Evolutionary conservation across 2,113 vertebrate genomes (phyloP).

Genomic region (Promerops cafer): DNA sequence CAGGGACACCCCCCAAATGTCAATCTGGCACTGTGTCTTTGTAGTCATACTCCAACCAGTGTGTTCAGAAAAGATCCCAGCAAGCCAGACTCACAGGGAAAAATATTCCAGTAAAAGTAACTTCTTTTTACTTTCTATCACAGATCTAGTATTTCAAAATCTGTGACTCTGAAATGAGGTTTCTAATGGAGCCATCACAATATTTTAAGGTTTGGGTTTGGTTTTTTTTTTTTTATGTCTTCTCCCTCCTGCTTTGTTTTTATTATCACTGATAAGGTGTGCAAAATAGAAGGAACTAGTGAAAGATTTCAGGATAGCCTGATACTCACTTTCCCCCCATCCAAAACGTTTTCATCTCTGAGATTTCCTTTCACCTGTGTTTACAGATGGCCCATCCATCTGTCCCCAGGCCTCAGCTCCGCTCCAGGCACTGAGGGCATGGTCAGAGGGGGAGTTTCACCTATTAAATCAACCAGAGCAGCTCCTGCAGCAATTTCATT

Average conservation of each 20-base stretch:
- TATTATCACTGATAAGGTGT: neutral
- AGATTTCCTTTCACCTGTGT: neutral
- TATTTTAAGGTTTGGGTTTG: neutral
- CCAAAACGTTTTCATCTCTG: neutral
- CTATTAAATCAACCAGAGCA: neutral
- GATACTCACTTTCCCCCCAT: accelerated
- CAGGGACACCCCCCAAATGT: neutral
- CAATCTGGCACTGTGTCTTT: neutral
- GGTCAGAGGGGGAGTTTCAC: neutral
- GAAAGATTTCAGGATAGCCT: neutral
- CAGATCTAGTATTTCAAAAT: neutral
- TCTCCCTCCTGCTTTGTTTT: neutral
- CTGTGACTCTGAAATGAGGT: neutral
- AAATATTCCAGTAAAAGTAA: neutral
- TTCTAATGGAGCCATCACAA: neutral
- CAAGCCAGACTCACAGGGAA: neutral
- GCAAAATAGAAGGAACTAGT: neutral
- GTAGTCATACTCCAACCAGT: neutral
- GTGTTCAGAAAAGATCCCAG: neutral
- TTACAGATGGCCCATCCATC: neutral
- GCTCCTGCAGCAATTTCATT: neutral
- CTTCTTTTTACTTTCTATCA: neutral
- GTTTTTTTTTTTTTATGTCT: neutral
- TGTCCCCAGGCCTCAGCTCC: neutral
- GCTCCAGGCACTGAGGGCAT: neutral